Base-by-base conservation (phyloP, 2,113 vertebrate genomes). In the Eurystomus gularis region DNA sequence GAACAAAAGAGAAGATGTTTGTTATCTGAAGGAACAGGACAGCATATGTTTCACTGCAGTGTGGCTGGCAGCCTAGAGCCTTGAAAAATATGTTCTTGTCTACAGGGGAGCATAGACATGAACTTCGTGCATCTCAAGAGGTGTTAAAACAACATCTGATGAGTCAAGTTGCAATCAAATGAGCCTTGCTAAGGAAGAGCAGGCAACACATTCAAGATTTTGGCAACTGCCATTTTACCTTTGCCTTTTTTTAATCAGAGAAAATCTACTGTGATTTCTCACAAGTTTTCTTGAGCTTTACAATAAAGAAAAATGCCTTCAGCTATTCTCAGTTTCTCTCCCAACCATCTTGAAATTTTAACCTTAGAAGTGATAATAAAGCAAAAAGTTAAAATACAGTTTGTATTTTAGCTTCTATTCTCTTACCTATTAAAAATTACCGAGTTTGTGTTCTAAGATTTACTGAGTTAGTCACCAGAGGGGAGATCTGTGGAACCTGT, bases 31-130 rank as follows among this genome's bases (percentile, higher is more conserved):
- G 69, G 75, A 88, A 78, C 76, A 92, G 77, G 84, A 89, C 73
- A 88, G 93, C 94, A 82, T 86, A 69, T 93, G 85, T 83, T 95
- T 90, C 70, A 33, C 84, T 85, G 82, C 87, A 77, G 78, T 15
- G 39, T 7, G 35, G 55, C 76, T 88, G 93, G 79, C 86, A 91
- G 78, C 86, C 70, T 39, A 46, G 75, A 92, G 82, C 55, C 75
- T 87, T 86, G 82, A 82, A 94, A 96, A 96, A 96, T 94, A 46
- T 65, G 75, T 94, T 87, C 64, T 39, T 55, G 33, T 88, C 77
- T 95, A 96, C 64, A 64, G 65, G 62, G 91, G 40, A 86, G 70
- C 37, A 39, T 3, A 93, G 88, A 55, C 51, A 78, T 83, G 73
- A 89, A 65, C 91, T 92, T 51, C 5, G 31, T 90, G 82, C 66